Evolutionary conservation across 1,140 invertebrate genomes (phyloP).

Genomic region (Melipona quadrifasciata): DNA sequence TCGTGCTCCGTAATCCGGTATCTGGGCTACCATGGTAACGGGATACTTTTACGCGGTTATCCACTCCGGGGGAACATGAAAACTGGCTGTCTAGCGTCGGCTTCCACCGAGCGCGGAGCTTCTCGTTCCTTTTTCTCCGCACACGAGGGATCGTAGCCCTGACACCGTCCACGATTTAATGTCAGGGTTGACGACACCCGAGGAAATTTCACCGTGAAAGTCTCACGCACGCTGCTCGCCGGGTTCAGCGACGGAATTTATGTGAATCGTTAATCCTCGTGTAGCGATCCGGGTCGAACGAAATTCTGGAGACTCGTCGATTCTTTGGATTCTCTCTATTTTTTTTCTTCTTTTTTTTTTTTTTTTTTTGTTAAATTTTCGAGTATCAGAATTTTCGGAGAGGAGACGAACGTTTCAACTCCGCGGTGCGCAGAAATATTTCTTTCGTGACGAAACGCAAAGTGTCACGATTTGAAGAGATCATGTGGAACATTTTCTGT

Average conservation of each 20-base stretch:
- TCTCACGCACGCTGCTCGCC: no score
- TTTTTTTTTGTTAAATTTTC: no score
- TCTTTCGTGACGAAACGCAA: no score
- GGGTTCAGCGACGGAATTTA: not conserved
- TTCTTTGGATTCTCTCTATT: not conserved
- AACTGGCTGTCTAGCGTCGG: slow-evolving; percentile 44
- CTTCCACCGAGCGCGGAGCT: not conserved
- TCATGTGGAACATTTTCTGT: no score
- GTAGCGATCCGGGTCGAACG: not conserved
- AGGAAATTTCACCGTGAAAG: slow-evolving; percentile 30
- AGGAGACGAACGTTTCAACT: no score
- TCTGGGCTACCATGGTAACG: slow-evolving; percentile 77
- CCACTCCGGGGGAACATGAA: slow-evolving; percentile 54
- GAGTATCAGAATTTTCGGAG: no score
- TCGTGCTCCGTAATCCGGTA: slow-evolving; percentile 76
- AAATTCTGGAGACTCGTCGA: not conserved
- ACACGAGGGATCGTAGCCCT: slow-evolving; percentile 11
- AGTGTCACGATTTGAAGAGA: no score
- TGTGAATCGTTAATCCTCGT: not conserved
- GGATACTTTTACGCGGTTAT: slow-evolving; percentile 75
- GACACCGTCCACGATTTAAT: slow-evolving; percentile 55
- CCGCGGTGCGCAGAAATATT: no score
- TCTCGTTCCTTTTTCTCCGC: slow-evolving; percentile 24
- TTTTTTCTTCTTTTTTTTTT: not conserved
- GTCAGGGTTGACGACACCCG: slow-evolving; percentile 48